phyloP scores from a whole-genome alignment of 2,113 vertebrate species.

The Plectropomus leopardus region DNA sequence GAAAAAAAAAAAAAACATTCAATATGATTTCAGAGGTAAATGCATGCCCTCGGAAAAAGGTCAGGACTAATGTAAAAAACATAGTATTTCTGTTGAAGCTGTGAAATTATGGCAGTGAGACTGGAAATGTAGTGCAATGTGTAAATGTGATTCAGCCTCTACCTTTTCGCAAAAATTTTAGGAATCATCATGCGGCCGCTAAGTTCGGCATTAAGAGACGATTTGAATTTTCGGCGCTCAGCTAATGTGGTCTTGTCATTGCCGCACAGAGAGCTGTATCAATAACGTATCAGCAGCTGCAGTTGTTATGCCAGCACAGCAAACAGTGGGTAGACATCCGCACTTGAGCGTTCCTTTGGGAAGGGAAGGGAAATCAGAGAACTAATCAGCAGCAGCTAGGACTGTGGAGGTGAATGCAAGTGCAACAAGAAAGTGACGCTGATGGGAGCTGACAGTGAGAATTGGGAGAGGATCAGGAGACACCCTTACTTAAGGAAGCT shows the following conservation, averaged over 20 bases:
- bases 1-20: not conserved
- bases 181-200: not conserved
- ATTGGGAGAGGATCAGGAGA: conserved; percentile 78
- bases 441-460: conserved; percentile 74
- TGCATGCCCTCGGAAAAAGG: conserved; percentile 1
- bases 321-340: conserved; percentile 62
- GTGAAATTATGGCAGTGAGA: not conserved
- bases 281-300: conserved; percentile 59
- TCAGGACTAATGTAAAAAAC: not conserved
- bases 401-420: conserved; percentile 67
- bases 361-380: conserved; percentile 66
- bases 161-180: not conserved
- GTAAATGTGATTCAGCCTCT: too few species aligned
- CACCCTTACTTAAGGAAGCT: conserved; percentile 74
- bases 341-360: conserved; percentile 60
- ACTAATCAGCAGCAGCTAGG: conserved; percentile 68
- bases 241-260: conserved; percentile 24
- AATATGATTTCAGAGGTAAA: not conserved
- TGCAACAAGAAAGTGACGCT: conserved; percentile 68
- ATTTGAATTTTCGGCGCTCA: not conserved
- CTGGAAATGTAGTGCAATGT: not conserved
- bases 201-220: not conserved
- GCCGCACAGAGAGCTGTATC: conserved; percentile 52
- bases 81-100: not conserved
- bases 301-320: conserved; percentile 58